Evolutionary conservation across 2,113 vertebrate genomes (phyloP), one percentile per base, ranked within the genome.

Genomic region (Madoqua kirkii): DNA sequence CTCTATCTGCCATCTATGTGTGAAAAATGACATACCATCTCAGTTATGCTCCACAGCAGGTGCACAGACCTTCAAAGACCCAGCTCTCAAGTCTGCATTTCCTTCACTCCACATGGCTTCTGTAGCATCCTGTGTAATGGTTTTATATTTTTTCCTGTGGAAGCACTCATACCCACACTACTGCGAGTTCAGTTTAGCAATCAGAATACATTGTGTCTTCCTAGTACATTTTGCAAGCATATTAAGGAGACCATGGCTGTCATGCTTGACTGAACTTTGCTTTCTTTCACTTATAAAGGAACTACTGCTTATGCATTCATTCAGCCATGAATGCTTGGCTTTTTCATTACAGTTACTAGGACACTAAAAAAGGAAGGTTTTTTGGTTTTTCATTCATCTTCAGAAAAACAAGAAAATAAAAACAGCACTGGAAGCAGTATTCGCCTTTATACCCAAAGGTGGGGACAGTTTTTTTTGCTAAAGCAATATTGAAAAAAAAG

Each of bases 91-190:
- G 71, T 79, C 36, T 74, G 48, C 33, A 23, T 83, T 97, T 95
- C 95, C 95, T 96, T 59, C 21, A 3, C 91, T 98, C 95, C 82
- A 60, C 79, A 52, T 52, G 95, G 91, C 90, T 92, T 96, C 84
- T 2, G 87, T 11, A 78, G 93, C 97, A 96, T 98, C 97, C 95
- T 95, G 96, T 97, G 79, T 40, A 1, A 96, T 95, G 93, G 87
- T 86, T 97, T 95, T 94, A 9, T 98, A 76, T 50, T 89, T 95
- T 96, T 97, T 97, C 97, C 97, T 97, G 97, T 97, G 96, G 96
- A 97, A 97, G 95, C 95, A 89, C 97, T 98, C 60, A 48, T 48
- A 93, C 43, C 52, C 89, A 59, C 62, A 91, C 17, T 27, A 45
- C 27, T 90, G 93, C 87, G 87, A 27, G 40, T 95, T 89, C 62